phyloP scores from a whole-genome alignment of 2,797 vertebrate genomes.

The Bradypodion pumilum region DNA sequence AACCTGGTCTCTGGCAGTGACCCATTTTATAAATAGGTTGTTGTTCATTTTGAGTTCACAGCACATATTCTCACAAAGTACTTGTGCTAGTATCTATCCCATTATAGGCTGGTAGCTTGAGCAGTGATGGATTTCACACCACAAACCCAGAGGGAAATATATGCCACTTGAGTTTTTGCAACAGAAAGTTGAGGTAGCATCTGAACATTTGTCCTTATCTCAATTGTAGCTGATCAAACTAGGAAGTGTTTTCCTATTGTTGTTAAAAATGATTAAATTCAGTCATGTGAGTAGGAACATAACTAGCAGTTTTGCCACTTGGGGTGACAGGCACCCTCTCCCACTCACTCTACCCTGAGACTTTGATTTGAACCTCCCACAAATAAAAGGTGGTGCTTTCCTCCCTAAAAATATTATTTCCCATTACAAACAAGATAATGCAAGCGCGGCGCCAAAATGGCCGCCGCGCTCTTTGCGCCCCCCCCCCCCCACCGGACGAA shows the following conservation, averaged over 20 bases:
- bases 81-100: constrained; percentile 1
- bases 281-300: no score
- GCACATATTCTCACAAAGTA: neutral
- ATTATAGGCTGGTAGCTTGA: constrained; percentile 20
- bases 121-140: constrained; percentile 32
- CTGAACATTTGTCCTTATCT: neutral
- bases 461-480: no score
- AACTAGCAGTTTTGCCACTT: no score
- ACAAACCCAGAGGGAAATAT: constrained; percentile 23
- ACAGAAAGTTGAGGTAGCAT: neutral
- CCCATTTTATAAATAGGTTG: constrained; percentile 42
- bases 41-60: constrained; percentile 31
- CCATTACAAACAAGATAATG: no score
- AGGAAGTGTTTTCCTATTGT: neutral
- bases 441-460: no score
- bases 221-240: neutral
- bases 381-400: no score
- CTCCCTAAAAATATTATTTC: no score
- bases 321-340: no score
- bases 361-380: no score
- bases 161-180: neutral
- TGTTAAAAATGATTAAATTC: neutral
- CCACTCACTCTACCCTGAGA: no score
- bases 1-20: constrained; percentile 31
- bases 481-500: no score